Conservation (phyloP, 2,888 invertebrate species). For the Acrobasis suavella region DNA sequence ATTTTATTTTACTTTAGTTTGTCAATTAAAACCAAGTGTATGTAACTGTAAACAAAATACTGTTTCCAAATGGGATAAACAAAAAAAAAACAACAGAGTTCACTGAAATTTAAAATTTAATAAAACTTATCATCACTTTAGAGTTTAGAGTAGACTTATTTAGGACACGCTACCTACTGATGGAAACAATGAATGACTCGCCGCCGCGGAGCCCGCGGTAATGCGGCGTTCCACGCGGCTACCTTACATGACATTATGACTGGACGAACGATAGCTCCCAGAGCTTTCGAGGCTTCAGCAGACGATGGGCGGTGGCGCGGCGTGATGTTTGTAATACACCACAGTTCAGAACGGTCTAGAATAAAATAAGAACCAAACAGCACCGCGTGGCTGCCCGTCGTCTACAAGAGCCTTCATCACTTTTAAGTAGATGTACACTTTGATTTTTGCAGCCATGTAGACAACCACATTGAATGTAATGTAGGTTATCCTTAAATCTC, state of each 20-base stretch:
- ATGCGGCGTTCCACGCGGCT: not conserved
- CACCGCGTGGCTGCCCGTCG: too few relatives aligned
- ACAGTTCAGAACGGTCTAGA: too few relatives aligned
- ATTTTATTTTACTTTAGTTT: too few relatives aligned
- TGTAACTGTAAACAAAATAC: too few relatives aligned
- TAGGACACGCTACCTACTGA: constrained; percentile 65
- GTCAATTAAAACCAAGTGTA: too few relatives aligned
- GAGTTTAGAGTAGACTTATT: constrained; percentile 66
- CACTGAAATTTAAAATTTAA: constrained; percentile 77
- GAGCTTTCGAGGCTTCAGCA: not conserved
- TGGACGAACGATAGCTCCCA: constrained; percentile 16
- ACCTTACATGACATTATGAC: constrained; percentile 16
- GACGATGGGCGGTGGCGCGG: not conserved
- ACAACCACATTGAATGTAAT: too few relatives aligned
- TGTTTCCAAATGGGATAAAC: not conserved
- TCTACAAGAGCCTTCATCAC: too few relatives aligned
- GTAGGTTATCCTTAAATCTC: too few relatives aligned
- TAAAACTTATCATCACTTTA: constrained; percentile 73
- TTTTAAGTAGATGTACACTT: too few relatives aligned
- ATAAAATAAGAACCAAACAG: too few relatives aligned
- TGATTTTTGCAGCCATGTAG: too few relatives aligned
- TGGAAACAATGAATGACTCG: constrained; percentile 57
- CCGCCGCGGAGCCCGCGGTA: constrained; percentile 26
- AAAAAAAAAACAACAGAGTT: not conserved
- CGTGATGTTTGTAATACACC: too few relatives aligned